Base-by-base conservation (phyloP, 2,888 invertebrate species). In the Arrhopalites spinosus region DNA sequence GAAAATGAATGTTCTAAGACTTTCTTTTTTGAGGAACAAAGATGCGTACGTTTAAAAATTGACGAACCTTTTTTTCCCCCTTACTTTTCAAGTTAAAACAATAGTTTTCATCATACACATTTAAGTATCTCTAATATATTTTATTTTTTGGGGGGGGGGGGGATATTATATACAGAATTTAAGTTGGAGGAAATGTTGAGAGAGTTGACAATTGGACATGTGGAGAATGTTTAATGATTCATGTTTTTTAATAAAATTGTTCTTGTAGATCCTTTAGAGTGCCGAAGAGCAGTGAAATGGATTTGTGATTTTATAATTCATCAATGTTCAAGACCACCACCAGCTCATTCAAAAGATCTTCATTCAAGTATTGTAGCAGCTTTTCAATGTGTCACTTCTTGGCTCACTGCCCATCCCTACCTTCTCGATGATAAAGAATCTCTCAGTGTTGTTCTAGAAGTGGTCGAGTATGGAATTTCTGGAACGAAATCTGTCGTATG, bases 381-480 rank as follows among this genome's bases (percentile, higher is more conserved):
- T 75, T 94, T 97, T 89, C 88, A 93, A 85, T 93, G 98, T 87
- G 90, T 96, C 84, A 89, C 95, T 8, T 91, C 94, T 25, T 98
- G 98, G 98, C 88, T 99, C 73, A 90, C 93, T 81, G 92, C 96
- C 78, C 95, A 97, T 86, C 94, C 96, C 8, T 91, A 92, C 83
- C 88, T 99, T 73, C 88, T 98, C 67, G 90, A 93, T 84, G 98
- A 98, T 85, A 92, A 93, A 82, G 96, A 95, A 84, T 96, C 96
- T 84, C 89, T 98, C 50, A 92, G 93, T 79, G 94, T 95, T 47
- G 93, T 99, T 73, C 89, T 98, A 78, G 98, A 99, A 87, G 97
- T 98, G 0, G 95, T 98, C 1, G 98, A 99, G 86, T 89, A 98
- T 30, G 99, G 99, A 73, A 95, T 99, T 74, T 97, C 98, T 0